These are phyloP conservation scores for Brachyrhaphis roseni DNA, from an alignment of 2,797 vertebrate genomes.

Conservation along the genomic window DNA sequence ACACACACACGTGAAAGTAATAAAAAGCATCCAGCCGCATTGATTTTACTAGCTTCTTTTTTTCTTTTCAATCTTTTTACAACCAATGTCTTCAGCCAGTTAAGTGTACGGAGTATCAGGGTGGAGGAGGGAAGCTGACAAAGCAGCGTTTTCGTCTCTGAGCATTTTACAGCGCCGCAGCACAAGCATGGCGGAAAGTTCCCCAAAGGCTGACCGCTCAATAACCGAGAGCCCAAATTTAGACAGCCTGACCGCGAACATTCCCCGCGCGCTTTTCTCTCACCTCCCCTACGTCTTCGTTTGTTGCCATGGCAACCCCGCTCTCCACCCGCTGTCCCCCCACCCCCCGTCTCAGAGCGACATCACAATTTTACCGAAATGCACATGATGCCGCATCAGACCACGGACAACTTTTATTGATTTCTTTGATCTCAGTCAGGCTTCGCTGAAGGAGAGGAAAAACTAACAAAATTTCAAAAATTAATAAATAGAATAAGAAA, in stretches of 20 bases:
- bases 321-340: background rate
- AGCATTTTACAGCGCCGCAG: background rate
- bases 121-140: slow-evolving; percentile 21
- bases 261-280: background rate
- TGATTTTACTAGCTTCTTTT: slow-evolving; percentile 35
- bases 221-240: slow-evolving; percentile 28
- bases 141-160: slow-evolving; percentile 2
- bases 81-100: slow-evolving; percentile 33
- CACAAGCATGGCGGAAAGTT: background rate
- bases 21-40: slow-evolving; percentile 13
- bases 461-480: background rate
- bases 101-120: slow-evolving; percentile 24
- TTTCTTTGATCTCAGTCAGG: slow-evolving; percentile 8
- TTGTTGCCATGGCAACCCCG: slow-evolving; percentile 55
- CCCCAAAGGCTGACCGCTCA: slow-evolving; percentile 19
- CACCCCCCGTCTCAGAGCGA: background rate
- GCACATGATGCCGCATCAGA: slow-evolving; percentile 15
- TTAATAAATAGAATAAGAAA: background rate
- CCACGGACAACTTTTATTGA: background rate
- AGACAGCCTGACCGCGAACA: slow-evolving; percentile 5
- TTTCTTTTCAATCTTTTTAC: slow-evolving; percentile 8
- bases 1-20: background rate
- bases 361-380: slow-evolving; percentile 9
- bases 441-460: background rate
- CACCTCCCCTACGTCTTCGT: slow-evolving; percentile 28